Evolutionary conservation across 2,797 vertebrate genomes (phyloP).

Genomic region (Pseudochirops corinnae): DNA sequence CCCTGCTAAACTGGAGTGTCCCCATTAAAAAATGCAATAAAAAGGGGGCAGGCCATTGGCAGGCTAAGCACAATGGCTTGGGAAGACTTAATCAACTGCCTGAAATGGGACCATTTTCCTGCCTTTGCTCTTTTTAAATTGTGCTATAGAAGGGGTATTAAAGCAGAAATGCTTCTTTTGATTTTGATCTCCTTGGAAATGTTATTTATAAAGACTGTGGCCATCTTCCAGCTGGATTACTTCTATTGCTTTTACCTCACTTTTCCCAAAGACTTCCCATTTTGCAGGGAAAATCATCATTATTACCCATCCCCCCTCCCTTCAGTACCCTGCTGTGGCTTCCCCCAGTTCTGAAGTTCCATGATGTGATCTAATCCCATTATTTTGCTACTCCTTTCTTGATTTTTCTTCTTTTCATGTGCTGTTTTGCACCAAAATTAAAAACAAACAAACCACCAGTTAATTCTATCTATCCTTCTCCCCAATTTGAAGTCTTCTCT

Average conservation of each 20-base stretch:
- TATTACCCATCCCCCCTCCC: fast-evolving
- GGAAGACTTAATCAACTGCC: neutral
- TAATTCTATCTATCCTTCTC: neutral
- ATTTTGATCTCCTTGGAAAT: neutral
- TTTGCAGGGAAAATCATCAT: neutral
- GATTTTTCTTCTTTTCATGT: neutral
- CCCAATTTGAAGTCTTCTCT: neutral
- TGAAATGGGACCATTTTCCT: neutral
- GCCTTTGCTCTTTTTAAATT: conserved; percentile 16
- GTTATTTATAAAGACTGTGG: neutral
- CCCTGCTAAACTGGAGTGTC: conserved; percentile 26
- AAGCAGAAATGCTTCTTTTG: neutral
- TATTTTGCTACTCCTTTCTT: neutral
- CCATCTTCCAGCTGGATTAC: neutral
- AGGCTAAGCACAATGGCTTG: neutral
- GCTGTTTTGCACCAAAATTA: neutral
- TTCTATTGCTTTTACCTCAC: neutral
- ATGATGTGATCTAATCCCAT: neutral
- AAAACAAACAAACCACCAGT: neutral
- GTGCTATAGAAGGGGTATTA: neutral
- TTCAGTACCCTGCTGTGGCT: neutral
- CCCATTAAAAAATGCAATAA: conserved; percentile 17
- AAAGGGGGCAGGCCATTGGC: neutral
- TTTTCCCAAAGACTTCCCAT: neutral
- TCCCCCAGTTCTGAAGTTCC: neutral